These are phyloP conservation scores for Augochlorella aurata DNA, from an alignment of 2,888 invertebrate genomes.

Conservation along the genomic window DNA sequence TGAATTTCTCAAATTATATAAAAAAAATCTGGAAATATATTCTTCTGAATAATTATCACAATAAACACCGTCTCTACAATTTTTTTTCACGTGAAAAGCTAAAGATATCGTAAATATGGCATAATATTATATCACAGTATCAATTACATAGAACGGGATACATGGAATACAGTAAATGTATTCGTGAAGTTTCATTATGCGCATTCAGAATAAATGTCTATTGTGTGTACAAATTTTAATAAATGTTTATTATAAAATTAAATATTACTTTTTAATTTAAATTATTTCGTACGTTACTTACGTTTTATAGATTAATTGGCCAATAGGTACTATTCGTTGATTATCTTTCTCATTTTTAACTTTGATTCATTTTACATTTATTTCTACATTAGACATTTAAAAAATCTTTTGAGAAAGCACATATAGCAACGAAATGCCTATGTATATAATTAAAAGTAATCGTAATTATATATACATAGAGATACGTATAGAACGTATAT, in stretches of 20 bases:
- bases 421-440: not conserved
- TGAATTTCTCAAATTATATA: too few relatives aligned
- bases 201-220: not conserved
- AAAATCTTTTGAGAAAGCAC: not conserved
- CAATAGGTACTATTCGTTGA: not conserved
- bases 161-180: too few relatives aligned
- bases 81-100: not conserved
- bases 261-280: not conserved
- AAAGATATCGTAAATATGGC: not conserved
- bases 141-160: not conserved
- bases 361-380: not conserved
- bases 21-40: not conserved
- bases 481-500: not conserved
- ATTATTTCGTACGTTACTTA: not conserved
- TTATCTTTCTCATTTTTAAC: not conserved
- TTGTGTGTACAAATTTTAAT: not conserved
- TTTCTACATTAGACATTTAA: not conserved
- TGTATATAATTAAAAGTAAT: not conserved
- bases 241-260: not conserved
- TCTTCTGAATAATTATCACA: not conserved
- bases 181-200: too few relatives aligned
- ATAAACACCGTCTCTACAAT: not conserved
- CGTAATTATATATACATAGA: not conserved
- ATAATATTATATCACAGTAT: conserved; percentile 1
- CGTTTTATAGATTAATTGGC: not conserved